Evolutionary conservation across 2,113 vertebrate genomes (phyloP).

Genomic region (Amphiprion ocellaris): DNA sequence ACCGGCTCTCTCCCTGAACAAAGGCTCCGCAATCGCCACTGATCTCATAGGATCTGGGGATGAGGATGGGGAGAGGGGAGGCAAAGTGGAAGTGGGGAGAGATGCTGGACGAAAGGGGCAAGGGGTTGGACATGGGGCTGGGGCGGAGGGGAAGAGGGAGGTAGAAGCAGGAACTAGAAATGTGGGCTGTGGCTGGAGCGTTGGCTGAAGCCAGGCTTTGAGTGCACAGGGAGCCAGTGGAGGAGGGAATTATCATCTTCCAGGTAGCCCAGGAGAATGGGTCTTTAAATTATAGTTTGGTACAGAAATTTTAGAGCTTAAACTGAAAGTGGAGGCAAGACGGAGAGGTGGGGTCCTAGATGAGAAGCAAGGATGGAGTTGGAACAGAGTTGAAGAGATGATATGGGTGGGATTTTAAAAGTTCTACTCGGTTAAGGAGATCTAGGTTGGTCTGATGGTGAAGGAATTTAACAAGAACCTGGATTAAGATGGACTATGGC

Average conservation of each 20-base stretch:
- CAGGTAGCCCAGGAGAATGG: not conserved
- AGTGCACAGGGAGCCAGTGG: not conserved
- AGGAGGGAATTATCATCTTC: not conserved
- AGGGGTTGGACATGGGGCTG: not conserved
- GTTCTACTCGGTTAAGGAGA: not conserved
- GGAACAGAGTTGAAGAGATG: conserved; percentile 5
- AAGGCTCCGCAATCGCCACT: conserved; percentile 74
- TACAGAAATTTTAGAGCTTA: not conserved
- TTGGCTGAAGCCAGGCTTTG: conserved; percentile 7
- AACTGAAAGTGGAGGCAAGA: not conserved
- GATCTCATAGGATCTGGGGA: conserved; percentile 53
- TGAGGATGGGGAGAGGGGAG: conserved; percentile 6
- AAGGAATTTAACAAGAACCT: not conserved
- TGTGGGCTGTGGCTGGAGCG: conserved; percentile 28
- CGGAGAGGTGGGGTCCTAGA: not conserved
- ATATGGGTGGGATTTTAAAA: conserved; percentile 12
- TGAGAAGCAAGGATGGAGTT: conserved; percentile 1
- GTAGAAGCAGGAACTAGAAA: not conserved
- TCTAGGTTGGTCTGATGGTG: not conserved
- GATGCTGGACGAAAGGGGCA: conserved; percentile 16
- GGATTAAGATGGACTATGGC: not conserved
- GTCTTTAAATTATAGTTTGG: not conserved
- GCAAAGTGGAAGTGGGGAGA: conserved; percentile 7
- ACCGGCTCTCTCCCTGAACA: conserved; percentile 73
- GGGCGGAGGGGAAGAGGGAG: not conserved